phyloP scores from a whole-genome alignment of 2,113 vertebrate species.

The Epinephelus moara region DNA sequence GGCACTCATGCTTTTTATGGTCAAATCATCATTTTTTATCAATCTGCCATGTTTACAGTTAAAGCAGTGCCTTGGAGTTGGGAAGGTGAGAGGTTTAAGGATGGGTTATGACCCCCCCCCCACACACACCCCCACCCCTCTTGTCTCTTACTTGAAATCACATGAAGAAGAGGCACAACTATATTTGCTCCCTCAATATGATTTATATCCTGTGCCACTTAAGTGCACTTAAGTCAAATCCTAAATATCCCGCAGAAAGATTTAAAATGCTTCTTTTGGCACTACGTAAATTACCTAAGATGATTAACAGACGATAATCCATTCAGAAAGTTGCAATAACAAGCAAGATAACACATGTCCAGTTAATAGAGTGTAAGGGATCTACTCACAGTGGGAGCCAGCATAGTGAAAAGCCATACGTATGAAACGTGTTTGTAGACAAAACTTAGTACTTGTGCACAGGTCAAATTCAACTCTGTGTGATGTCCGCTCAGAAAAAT shows the following conservation, averaged over 20 bases:
- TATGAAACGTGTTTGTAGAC: constrained; percentile 54
- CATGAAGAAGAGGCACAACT: constrained; percentile 47
- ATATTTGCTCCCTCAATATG: constrained; percentile 36
- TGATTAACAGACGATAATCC: constrained; percentile 2
- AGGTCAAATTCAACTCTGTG: constrained; percentile 40
- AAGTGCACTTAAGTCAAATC: constrained; percentile 83
- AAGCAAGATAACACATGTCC: constrained; percentile 16
- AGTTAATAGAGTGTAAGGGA: constrained; percentile 35
- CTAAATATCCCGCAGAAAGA: constrained; percentile 46
- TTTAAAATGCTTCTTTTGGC: constrained; percentile 54
- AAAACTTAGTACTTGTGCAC: constrained; percentile 49
- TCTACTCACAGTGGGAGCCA: constrained; percentile 53
- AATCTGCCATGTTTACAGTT: constrained; percentile 84
- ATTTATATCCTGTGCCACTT: constrained; percentile 71
- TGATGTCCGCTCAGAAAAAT: constrained; percentile 51
- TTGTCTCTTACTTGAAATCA: constrained; percentile 52
- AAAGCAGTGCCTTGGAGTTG: constrained; percentile 86
- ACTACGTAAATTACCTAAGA: constrained; percentile 5
- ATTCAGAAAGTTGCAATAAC: constrained; percentile 66
- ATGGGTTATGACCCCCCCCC: constrained; percentile 36
- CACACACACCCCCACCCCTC: neutral
- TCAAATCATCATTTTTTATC: constrained; percentile 62
- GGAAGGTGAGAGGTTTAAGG: constrained; percentile 56
- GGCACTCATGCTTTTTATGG: constrained; percentile 58
- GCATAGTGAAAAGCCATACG: constrained; percentile 80